Percentiles rank a stretch among this genome's conserved stretches.
These are phyloP conservation scores for Propithecus coquereli DNA, from an alignment of 2,113 vertebrate genomes.

Conservation along the genomic window DNA sequence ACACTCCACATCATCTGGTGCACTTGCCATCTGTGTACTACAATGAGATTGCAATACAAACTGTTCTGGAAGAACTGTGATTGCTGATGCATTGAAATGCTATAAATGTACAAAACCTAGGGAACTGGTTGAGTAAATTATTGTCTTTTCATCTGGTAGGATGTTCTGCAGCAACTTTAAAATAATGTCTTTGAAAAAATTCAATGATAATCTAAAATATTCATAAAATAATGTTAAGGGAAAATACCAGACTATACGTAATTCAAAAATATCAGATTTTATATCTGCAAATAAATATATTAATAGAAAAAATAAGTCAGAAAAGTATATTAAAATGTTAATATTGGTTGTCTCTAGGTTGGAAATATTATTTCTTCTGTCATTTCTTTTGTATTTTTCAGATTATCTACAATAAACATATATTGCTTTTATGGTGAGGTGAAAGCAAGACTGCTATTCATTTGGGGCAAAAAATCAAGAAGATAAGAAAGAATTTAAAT, in stretches of 20 bases:
- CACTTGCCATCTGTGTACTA: background rate
- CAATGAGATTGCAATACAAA: background rate
- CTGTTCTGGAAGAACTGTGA: background rate
- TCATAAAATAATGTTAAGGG: background rate
- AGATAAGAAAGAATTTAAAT: background rate
- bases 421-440: background rate
- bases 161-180: background rate
- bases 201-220: constrained; percentile 23
- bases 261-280: background rate
- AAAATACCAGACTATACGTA: background rate
- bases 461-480: background rate
- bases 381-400: background rate
- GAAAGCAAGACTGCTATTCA: background rate
- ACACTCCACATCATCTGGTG: rapidly evolving
- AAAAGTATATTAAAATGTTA: background rate
- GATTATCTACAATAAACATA: background rate
- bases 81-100: background rate
- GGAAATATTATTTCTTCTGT: background rate
- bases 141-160: background rate
- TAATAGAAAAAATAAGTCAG: constrained; percentile 4
- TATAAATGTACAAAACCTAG: too few species aligned
- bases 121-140: background rate
- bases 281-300: background rate
- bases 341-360: background rate
- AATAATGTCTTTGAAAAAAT: background rate